Percentiles rank a stretch among this genome's conserved stretches.
Conservation (phyloP, 2,888 invertebrate genomes). For the Rapana venosa region DNA sequence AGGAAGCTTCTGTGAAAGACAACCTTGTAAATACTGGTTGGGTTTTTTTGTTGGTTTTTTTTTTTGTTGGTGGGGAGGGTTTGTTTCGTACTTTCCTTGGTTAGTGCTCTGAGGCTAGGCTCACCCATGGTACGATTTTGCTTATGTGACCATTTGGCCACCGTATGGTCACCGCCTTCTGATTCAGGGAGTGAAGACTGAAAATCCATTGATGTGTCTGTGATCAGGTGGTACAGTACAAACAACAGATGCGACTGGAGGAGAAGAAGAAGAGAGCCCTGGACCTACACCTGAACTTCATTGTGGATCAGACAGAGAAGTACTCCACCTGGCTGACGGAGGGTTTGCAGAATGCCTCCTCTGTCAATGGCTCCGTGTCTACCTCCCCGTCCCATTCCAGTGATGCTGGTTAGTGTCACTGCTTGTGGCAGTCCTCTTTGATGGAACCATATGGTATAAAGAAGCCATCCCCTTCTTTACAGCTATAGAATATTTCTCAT, state of each 20-base stretch:
- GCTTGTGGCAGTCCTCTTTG: not conserved
- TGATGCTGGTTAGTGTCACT: slow-evolving; percentile 53
- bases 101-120: too few relatives aligned
- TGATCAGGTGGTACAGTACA: slow-evolving; percentile 90
- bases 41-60: too few relatives aligned
- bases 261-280: slow-evolving; percentile 95
- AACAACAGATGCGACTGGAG: slow-evolving; percentile 93
- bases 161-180: too few relatives aligned
- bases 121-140: too few relatives aligned
- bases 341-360: slow-evolving; percentile 64
- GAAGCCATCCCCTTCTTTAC: not conserved
- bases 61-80: too few relatives aligned
- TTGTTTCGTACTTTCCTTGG: too few relatives aligned
- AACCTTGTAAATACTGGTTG: too few relatives aligned
- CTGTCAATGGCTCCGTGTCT: slow-evolving; percentile 54
- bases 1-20: too few relatives aligned
- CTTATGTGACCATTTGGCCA: too few relatives aligned
- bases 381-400: slow-evolving; percentile 62
- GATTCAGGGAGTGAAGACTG: not conserved
- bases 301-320: slow-evolving; percentile 98
- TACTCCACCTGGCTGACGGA: slow-evolving; percentile 84
- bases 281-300: slow-evolving; percentile 97
- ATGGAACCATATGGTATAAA: not conserved
- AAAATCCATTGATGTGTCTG: not conserved
- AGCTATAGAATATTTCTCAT: not conserved